phyloP scores from a whole-genome alignment of 2,113 vertebrate species.

The Accipiter cooperii region DNA sequence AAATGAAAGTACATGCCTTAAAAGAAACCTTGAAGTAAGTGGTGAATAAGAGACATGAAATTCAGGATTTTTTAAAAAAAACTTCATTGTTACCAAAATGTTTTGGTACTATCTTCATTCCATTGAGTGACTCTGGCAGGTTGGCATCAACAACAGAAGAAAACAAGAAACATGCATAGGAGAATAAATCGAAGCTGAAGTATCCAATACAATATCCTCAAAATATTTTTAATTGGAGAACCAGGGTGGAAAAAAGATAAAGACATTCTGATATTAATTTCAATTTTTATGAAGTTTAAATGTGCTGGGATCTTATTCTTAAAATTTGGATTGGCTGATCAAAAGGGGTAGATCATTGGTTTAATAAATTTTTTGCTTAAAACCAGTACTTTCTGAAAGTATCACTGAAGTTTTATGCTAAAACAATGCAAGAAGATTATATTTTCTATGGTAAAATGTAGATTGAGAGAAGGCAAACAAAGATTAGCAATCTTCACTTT shows the following conservation, averaged over 20 bases:
- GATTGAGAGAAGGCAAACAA: background rate
- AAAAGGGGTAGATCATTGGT: background rate
- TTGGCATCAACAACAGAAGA: background rate
- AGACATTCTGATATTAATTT: background rate
- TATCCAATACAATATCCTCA: background rate
- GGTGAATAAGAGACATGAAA: background rate
- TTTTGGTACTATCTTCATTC: background rate
- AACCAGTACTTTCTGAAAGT: background rate
- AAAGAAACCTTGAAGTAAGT: background rate
- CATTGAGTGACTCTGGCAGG: background rate
- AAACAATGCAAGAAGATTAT: background rate
- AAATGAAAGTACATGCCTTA: background rate
- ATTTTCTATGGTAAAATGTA: background rate
- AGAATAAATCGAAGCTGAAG: background rate
- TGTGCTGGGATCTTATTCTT: background rate
- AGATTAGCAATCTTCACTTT: background rate
- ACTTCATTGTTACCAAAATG: background rate
- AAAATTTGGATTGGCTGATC: background rate
- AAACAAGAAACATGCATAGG: background rate
- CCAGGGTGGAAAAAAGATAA: background rate
- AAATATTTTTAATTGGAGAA: background rate
- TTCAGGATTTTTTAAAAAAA: background rate
- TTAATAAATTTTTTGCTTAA: background rate
- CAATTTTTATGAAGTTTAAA: background rate
- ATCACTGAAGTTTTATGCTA: background rate